A percentile compares a stretch with the other conserved stretches of the same genome.
Conservation (phyloP, 1,140 invertebrate species). For the Hylaeus volcanicus region DNA sequence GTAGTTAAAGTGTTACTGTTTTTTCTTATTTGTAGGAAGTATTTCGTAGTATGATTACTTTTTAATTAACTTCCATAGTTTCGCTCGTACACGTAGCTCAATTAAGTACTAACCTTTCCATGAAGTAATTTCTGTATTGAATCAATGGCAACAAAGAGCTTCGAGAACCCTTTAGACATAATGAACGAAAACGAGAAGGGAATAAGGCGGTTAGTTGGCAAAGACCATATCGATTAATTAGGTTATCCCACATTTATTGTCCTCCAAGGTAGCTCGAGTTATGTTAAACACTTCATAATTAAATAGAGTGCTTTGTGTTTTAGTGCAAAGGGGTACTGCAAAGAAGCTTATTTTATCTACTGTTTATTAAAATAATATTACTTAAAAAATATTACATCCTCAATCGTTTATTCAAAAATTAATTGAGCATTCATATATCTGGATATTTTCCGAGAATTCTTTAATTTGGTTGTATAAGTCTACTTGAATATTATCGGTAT, state of each 20-base stretch:
- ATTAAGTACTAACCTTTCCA: constrained; percentile 6
- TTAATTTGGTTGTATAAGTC: no score
- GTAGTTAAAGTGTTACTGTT: not conserved
- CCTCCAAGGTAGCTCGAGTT: not conserved
- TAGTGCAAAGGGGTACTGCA: no score
- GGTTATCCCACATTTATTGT: not conserved
- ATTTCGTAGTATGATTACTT: not conserved
- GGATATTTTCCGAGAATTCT: no score
- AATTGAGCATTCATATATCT: no score
- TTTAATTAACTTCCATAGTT: not conserved
- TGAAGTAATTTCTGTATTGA: constrained; percentile 8
- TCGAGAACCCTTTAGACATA: not conserved
- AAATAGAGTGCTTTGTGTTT: not conserved
- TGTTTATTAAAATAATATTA: no score
- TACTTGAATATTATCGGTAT: no score
- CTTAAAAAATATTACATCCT: no score
- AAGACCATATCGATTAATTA: constrained; percentile 17
- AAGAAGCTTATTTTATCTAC: no score
- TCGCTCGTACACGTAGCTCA: not conserved
- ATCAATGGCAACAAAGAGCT: constrained; percentile 29
- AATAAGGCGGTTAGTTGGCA: not conserved
- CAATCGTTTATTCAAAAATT: no score
- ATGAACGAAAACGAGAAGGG: constrained; percentile 8
- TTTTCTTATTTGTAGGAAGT: not conserved
- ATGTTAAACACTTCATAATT: not conserved